Evolutionary conservation across 2,888 invertebrate species (phyloP).

Genomic region (Erebia palarica): DNA sequence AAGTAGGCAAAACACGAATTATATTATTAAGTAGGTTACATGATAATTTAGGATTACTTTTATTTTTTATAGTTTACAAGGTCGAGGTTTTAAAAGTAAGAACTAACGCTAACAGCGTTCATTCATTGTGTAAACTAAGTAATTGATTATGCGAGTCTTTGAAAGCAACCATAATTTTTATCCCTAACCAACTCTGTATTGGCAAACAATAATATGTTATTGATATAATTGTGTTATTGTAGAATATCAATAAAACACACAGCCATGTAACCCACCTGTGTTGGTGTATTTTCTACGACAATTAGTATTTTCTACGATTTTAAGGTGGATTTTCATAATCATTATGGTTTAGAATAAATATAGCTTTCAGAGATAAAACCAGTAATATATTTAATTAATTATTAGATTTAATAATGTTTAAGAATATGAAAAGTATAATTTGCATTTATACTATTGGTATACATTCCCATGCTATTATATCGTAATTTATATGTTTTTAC

Average conservation of each 20-base stretch:
- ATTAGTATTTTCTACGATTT: constrained; percentile 39
- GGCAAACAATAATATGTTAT: background rate
- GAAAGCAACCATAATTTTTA: background rate
- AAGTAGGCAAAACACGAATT: background rate
- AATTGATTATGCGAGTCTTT: background rate
- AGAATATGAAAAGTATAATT: background rate
- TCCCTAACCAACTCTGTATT: constrained; percentile 28
- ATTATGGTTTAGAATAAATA: constrained; percentile 36
- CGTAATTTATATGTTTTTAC: no score
- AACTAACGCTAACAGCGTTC: background rate
- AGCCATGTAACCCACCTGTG: background rate
- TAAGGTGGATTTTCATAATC: constrained; percentile 36
- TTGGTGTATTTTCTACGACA: constrained; percentile 21
- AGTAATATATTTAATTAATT: background rate
- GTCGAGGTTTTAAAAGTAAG: background rate
- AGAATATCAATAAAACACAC: constrained; percentile 7
- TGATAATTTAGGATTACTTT: background rate
- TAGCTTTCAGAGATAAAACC: background rate
- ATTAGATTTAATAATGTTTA: background rate
- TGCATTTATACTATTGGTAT: no score
- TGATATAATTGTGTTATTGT: background rate
- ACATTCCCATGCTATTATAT: no score
- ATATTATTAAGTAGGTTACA: background rate
- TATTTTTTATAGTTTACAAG: background rate
- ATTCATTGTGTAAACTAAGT: background rate